These are phyloP conservation scores for Mamestra brassicae DNA, from an alignment of 2,888 invertebrate species.

Conservation along the genomic window DNA sequence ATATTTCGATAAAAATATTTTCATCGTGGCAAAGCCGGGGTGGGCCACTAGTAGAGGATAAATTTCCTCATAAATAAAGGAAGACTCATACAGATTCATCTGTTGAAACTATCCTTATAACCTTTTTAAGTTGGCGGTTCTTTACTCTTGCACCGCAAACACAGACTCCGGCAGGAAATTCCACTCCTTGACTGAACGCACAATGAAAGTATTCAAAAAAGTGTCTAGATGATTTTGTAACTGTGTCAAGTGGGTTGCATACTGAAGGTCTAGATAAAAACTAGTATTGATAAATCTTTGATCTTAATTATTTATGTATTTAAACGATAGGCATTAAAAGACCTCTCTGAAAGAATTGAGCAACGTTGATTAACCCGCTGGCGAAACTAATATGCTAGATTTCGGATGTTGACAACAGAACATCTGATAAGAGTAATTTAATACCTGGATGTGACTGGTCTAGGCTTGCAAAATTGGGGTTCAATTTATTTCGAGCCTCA, in stretches of 20 bases:
- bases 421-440: not conserved
- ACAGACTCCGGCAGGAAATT: too few species aligned
- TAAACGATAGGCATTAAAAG: not conserved
- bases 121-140: not conserved
- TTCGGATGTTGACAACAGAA: not conserved
- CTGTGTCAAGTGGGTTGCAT: not conserved
- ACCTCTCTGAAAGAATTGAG: not conserved
- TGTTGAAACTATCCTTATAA: not conserved
- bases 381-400: not conserved
- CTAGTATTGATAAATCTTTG: not conserved
- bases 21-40: too few species aligned
- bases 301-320: conserved; percentile 1
- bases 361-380: not conserved
- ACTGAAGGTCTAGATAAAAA: conserved; percentile 12
- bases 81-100: not conserved
- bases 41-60: not conserved
- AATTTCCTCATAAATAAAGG: not conserved
- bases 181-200: too few species aligned
- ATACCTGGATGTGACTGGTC: not conserved
- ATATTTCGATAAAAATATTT: too few species aligned
- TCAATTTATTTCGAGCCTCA: not conserved
- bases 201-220: too few species aligned
- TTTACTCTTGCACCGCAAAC: too few species aligned
- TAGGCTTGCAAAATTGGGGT: not conserved
- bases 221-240: not conserved